Conservation (phyloP, 2,888 invertebrate species). For the Caenorhabditis imperialis region DNA sequence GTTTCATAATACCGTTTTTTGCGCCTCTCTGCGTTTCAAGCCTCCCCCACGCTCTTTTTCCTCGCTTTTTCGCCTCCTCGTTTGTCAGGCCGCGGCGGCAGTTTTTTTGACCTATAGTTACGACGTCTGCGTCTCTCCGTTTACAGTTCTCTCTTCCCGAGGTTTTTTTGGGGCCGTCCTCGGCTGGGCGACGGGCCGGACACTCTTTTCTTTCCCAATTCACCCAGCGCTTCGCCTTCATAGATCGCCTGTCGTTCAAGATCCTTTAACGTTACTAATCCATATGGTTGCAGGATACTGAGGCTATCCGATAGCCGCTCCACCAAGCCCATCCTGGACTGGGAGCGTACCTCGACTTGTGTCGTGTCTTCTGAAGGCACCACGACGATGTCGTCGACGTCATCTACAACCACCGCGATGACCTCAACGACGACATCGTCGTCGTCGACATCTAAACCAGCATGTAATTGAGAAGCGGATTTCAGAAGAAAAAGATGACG, state of each 20-base stretch:
- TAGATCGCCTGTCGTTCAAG: no score
- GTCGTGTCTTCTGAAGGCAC: slow-evolving; percentile 44
- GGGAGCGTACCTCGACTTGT: slow-evolving; percentile 55
- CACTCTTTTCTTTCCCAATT: no score
- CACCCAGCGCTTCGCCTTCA: no score
- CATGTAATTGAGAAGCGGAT: slow-evolving; percentile 18
- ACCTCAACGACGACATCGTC: slow-evolving; percentile 25
- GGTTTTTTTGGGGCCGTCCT: no score
- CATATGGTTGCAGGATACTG: slow-evolving; percentile 41
- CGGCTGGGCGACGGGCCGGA: no score
- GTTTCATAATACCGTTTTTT: slow-evolving; percentile 47
- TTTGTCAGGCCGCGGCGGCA: no score
- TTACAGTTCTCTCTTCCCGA: slow-evolving; percentile 12
- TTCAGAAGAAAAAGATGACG: no score
- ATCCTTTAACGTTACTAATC: no score
- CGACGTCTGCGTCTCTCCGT: slow-evolving; percentile 28
- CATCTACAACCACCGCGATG: slow-evolving; percentile 11
- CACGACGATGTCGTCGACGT: slow-evolving; percentile 31
- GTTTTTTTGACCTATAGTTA: slow-evolving; percentile 53
- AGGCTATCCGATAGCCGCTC: slow-evolving; percentile 55
- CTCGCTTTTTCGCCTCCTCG: slow-evolving; percentile 12
- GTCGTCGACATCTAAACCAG: slow-evolving; percentile 31
- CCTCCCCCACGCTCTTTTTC: neutral
- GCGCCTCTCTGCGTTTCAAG: no score
- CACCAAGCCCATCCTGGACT: slow-evolving; percentile 30